Evolutionary conservation across 2,797 vertebrate species (phyloP).

Genomic region (Sebastes cheni): DNA sequence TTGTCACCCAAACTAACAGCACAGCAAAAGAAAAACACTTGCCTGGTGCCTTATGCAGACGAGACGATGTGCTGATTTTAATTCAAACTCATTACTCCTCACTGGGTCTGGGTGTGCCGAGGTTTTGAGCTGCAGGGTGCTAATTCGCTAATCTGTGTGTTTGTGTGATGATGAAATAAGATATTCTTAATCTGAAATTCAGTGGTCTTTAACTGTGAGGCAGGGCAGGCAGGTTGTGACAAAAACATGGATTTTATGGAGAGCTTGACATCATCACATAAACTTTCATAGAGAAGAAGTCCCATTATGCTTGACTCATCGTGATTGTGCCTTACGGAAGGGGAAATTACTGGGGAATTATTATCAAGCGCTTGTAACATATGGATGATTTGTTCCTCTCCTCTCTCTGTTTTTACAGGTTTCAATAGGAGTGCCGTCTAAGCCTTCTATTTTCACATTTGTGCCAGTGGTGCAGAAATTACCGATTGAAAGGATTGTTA

Average conservation of each 20-base stretch:
- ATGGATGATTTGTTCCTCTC: neutral
- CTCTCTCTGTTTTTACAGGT: constrained; percentile 76
- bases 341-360: neutral
- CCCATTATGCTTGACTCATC: neutral
- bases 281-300: neutral
- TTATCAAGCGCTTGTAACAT: neutral
- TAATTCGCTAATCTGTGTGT: constrained; percentile 31
- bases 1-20: neutral
- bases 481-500: constrained; percentile 76
- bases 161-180: constrained; percentile 10
- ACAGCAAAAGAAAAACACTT: neutral
- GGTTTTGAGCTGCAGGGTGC: constrained; percentile 23
- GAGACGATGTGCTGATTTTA: constrained; percentile 17
- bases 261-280: neutral
- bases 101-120: neutral
- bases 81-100: constrained; percentile 29
- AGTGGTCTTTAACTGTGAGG: neutral
- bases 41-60: neutral
- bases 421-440: constrained; percentile 73
- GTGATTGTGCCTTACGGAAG: neutral
- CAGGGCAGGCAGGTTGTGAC: neutral
- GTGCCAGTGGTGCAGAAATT: constrained; percentile 85
- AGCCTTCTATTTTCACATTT: constrained; percentile 85
- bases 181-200: neutral
- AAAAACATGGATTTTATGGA: neutral